Evolutionary conservation across 2,797 vertebrate genomes (phyloP).

Genomic region (Catharus ustulatus): DNA sequence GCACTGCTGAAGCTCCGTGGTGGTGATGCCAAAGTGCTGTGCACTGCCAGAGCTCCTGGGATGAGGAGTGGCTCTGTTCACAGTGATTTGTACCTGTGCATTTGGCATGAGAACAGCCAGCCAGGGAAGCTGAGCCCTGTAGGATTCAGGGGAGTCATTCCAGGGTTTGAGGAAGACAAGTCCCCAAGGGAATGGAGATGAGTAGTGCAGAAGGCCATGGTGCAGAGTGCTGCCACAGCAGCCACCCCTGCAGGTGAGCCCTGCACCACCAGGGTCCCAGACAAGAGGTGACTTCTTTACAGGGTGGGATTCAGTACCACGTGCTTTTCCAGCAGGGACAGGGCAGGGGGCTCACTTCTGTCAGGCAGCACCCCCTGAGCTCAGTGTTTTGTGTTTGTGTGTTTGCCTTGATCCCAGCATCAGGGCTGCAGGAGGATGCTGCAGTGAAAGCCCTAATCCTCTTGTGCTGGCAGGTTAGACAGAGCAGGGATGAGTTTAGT

Average conservation of each 20-base stretch:
- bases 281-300: neutral
- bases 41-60: neutral
- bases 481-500: neutral
- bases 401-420: neutral
- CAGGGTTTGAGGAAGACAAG: neutral
- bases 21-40: neutral
- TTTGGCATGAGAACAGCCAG: neutral
- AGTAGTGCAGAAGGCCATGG: neutral
- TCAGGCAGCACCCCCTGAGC: neutral
- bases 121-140: neutral
- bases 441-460: neutral
- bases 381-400: neutral
- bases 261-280: neutral
- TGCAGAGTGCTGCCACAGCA: neutral
- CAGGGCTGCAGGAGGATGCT: neutral
- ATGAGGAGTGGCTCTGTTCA: fast-evolving
- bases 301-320: neutral
- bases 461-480: neutral
- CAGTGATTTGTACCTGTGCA: fast-evolving
- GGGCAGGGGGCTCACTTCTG: neutral
- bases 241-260: neutral
- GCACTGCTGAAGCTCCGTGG: neutral
- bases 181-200: neutral
- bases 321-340: neutral
- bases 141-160: neutral